Percentiles rank a stretch among this genome's conserved stretches.
Conservation (phyloP, 2,113 vertebrate genomes). For the Gallinago media region DNA sequence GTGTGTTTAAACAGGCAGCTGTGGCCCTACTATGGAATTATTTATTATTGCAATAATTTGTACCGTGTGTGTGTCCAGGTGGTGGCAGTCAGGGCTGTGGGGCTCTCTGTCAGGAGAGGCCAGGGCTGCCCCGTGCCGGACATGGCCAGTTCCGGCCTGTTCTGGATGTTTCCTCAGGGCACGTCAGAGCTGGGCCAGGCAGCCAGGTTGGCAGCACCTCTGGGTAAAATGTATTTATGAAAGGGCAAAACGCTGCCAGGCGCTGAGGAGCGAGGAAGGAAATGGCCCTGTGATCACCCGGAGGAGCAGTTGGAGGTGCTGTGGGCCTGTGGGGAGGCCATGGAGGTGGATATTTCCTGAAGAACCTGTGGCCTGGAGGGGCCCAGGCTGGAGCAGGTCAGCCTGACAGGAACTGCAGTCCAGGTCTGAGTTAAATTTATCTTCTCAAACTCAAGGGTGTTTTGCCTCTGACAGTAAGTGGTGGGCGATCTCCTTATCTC, state of each 20-base stretch:
- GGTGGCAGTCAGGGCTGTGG: not conserved
- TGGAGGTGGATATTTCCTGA: not conserved
- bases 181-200: fast-evolving
- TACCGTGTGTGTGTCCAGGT: fast-evolving
- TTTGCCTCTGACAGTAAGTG: not conserved
- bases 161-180: fast-evolving
- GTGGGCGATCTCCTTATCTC: not conserved
- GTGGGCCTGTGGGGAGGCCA: fast-evolving
- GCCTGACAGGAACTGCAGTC: not conserved
- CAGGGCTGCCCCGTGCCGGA: fast-evolving
- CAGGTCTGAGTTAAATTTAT: not conserved
- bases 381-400: not conserved
- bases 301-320: not conserved
- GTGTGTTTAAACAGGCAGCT: fast-evolving
- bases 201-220: fast-evolving
- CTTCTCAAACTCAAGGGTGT: fast-evolving
- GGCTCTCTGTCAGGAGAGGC: not conserved
- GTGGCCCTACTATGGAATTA: no score
- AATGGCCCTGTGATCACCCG: not conserved
- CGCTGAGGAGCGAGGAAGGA: no score
- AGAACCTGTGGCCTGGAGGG: not conserved
- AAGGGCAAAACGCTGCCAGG: fast-evolving
- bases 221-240: fast-evolving
- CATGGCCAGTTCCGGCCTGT: fast-evolving
- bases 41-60: not conserved